Base-by-base conservation (phyloP, 35 echinoderm and acorn worm genomes). In the Stichopus chloronotus region DNA sequence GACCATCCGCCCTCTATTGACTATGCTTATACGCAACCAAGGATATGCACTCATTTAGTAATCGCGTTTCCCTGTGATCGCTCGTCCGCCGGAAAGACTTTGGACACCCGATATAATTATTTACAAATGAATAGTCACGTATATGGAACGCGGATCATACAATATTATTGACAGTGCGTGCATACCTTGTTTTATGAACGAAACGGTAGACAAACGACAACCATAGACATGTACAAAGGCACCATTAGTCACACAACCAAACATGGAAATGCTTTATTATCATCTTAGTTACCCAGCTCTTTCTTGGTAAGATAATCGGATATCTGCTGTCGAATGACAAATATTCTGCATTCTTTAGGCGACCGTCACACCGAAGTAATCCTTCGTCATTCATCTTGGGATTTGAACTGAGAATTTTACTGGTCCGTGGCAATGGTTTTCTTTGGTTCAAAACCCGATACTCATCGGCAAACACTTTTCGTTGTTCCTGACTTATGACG, bases 221-320 rank as follows among this genome's bases (percentile, higher is more conserved):
- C n/a, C n/a, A n/a, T n/a, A n/a, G n/a, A n/a, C n/a, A n/a, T n/a
- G n/a, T 68, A 68, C 8, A 9, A 68, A 17, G 63, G 8, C 63
- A 9, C 17, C 8, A 9, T 9, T 9, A 23, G 8, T 13, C 22
- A 43, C 25, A 13, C 78, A 13, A 13, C 25, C 25, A 9, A 9
- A 80, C 91, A 72, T 85, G 91, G 12, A 21, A 72, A 8, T 87
- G 55, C 85, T 87, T 87, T 25, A 87, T 55, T 8, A 87, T 87
- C 10, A 87, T 4, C 22, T 63, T 90, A 6, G 87, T 90, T 52
- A 90, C 87, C 43, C 60, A 76, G 25, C 25, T 16, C 21, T 72
- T 90, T 11, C 87, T 90, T 43, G 63, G 87, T 5, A 90, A 24
- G 19, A 90, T 90, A 20, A 90, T 90, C 21, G 56, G 85, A 24